These are phyloP conservation scores for Manis pentadactyla DNA, from an alignment of 2,797 vertebrate species.

Conservation along the genomic window DNA sequence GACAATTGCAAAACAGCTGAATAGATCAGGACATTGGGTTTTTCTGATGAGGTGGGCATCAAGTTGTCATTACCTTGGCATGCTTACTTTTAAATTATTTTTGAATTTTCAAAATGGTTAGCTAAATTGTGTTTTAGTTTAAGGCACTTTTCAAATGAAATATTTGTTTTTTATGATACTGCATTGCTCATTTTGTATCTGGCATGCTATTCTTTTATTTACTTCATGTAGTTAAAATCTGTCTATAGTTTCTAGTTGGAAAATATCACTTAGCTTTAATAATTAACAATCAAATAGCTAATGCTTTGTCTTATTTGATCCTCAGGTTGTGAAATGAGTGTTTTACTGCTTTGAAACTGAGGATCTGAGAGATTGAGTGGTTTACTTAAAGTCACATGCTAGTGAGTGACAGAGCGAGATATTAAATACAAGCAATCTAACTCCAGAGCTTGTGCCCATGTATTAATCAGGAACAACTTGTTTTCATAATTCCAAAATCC, in stretches of 20 bases:
- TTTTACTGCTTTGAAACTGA: constrained; percentile 23
- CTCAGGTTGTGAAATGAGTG: neutral
- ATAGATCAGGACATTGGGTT: neutral
- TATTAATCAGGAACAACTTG: neutral
- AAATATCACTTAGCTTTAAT: neutral
- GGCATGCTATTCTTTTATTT: neutral
- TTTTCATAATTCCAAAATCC: neutral
- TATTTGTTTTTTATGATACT: neutral
- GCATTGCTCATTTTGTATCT: neutral
- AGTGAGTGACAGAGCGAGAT: neutral
- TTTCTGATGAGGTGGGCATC: neutral
- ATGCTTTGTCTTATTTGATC: neutral
- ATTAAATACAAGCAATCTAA: neutral
- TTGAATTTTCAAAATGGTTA: neutral
- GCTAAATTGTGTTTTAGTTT: neutral
- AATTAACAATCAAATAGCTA: neutral
- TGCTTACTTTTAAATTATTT: neutral
- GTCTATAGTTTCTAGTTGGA: neutral
- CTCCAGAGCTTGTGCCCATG: neutral
- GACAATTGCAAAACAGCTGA: neutral
- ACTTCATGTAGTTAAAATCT: constrained; percentile 10
- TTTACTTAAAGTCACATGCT: neutral
- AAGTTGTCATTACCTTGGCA: neutral
- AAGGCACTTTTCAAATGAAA: neutral
- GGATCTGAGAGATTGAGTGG: neutral